Conservation (phyloP, 1,140 invertebrate species). For the Manduca sexta region DNA sequence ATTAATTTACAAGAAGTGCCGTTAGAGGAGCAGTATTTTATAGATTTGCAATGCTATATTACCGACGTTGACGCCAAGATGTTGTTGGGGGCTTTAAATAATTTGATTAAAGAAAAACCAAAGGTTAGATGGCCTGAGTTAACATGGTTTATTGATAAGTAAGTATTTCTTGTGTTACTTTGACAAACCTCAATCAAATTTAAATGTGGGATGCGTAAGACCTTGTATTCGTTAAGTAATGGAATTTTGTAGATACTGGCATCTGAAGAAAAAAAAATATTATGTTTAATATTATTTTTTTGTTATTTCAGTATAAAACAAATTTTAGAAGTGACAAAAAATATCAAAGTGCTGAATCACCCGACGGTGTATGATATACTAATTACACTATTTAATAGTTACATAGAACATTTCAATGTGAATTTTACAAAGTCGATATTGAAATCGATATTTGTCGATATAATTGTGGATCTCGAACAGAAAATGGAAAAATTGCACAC, state of each 20-base stretch:
- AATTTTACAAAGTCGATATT: constrained; percentile 47
- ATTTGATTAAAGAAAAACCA: constrained; percentile 46
- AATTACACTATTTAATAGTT: constrained; percentile 50
- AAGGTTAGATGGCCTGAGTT: constrained; percentile 53
- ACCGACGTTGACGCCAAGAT: constrained; percentile 40
- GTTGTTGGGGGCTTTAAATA: constrained; percentile 46
- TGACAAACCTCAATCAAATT: too few relatives aligned
- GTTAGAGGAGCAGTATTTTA: constrained; percentile 36
- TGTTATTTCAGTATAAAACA: constrained; percentile 51
- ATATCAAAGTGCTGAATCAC: constrained; percentile 45
- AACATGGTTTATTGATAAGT: constrained; percentile 56
- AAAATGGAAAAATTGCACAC: constrained; percentile 62
- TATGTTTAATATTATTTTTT: constrained; percentile 18
- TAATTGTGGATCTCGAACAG: constrained; percentile 54
- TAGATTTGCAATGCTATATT: constrained; percentile 57
- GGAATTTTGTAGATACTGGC: too few relatives aligned
- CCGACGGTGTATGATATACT: constrained; percentile 42
- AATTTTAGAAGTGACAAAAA: constrained; percentile 48
- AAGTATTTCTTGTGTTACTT: constrained; percentile 37
- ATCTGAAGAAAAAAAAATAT: too few relatives aligned
- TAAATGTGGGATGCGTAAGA: too few relatives aligned
- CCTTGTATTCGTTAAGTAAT: too few relatives aligned
- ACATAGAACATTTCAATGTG: constrained; percentile 51
- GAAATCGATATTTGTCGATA: constrained; percentile 51
- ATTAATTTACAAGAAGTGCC: constrained; percentile 53